These are phyloP conservation scores for Haliaeetus leucogaster DNA, from an alignment of 2,113 vertebrate species.

Conservation along the genomic window DNA sequence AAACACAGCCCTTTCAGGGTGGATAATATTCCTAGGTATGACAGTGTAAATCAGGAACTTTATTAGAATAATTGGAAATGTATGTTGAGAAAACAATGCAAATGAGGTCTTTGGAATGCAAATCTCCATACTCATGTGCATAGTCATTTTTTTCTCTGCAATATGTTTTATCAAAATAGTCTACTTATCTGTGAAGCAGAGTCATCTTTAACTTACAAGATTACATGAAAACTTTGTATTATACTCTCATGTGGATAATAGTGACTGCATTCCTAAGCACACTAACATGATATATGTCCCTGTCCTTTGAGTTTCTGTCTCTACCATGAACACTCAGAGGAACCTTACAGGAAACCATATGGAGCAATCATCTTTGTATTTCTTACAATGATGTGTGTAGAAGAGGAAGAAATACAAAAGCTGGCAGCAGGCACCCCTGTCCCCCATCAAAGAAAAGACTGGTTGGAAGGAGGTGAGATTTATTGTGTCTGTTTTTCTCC, in stretches of 20 bases:
- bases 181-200: background rate
- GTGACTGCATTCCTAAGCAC: background rate
- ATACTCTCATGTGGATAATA: background rate
- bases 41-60: background rate
- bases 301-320: background rate
- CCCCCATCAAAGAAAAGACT: background rate
- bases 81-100: background rate
- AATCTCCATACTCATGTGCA: background rate
- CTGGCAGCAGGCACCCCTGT: background rate
- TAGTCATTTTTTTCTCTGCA: background rate
- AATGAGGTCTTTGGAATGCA: background rate
- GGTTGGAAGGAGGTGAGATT: background rate
- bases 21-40: background rate
- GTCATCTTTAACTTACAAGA: background rate
- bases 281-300: background rate
- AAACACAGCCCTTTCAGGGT: background rate
- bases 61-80: background rate
- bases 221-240: background rate
- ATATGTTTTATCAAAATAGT: background rate
- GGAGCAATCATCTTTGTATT: background rate
- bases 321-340: background rate
- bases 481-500: background rate
- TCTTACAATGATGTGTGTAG: accelerated
- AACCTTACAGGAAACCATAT: background rate
- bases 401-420: background rate